Evolutionary conservation across 2,113 vertebrate genomes (phyloP).

Genomic region (Baryphthengus martii): DNA sequence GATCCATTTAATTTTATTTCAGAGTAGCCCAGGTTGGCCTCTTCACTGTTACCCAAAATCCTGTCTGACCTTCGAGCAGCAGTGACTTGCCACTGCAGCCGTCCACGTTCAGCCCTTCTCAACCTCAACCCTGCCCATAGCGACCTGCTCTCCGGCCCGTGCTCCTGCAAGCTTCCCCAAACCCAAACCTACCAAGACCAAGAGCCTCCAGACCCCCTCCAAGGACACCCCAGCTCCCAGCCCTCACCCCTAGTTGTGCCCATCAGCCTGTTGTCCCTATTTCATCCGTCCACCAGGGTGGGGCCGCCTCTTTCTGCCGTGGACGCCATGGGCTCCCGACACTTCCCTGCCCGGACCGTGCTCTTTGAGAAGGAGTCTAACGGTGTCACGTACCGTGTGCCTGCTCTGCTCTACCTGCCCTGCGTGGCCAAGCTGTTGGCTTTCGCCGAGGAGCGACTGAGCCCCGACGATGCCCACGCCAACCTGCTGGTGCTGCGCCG

Average conservation of each 20-base stretch:
- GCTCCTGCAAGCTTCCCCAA: background rate
- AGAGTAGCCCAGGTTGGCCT: background rate
- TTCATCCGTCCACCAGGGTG: accelerated
- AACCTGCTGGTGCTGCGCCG: constrained; percentile 88
- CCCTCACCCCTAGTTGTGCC: accelerated
- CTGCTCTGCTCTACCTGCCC: constrained; percentile 83
- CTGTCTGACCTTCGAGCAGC: background rate
- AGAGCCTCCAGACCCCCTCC: background rate
- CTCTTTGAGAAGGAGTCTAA: constrained; percentile 86
- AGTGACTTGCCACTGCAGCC: background rate
- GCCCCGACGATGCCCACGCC: constrained; percentile 83
- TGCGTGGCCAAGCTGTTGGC: constrained; percentile 81
- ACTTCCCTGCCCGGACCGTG: constrained; percentile 81
- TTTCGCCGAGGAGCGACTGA: constrained; percentile 90
- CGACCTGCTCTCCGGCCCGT: background rate
- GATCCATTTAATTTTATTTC: background rate
- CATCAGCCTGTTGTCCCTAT: accelerated
- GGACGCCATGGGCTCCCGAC: constrained; percentile 77
- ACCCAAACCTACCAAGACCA: background rate
- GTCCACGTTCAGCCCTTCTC: accelerated
- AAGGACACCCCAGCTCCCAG: background rate
- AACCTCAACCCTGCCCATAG: background rate
- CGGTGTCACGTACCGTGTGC: constrained; percentile 89
- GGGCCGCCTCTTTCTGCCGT: background rate
- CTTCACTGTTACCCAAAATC: accelerated